These are phyloP conservation scores for Lycodopsis pacificus DNA, from an alignment of 2,797 vertebrate species.

Conservation along the genomic window DNA sequence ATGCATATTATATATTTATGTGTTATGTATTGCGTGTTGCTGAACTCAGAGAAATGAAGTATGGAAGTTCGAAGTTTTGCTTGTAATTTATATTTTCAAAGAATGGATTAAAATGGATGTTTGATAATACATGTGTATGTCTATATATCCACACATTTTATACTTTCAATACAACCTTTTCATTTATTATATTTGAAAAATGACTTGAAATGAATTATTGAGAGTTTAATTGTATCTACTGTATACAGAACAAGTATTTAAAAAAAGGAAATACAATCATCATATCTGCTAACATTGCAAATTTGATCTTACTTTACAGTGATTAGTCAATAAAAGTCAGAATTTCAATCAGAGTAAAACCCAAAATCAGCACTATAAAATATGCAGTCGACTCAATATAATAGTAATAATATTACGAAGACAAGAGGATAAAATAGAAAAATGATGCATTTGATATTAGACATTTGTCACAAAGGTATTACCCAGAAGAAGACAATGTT, in stretches of 20 bases:
- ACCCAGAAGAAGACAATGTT: background rate
- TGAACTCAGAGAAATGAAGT: background rate
- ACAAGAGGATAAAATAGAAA: background rate
- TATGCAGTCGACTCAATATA: background rate
- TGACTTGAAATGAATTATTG: no score
- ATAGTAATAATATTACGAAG: background rate
- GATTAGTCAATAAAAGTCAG: background rate
- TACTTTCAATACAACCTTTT: background rate
- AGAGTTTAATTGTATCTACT: background rate
- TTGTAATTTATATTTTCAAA: conserved; percentile 6
- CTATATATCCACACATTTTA: background rate
- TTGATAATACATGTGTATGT: background rate
- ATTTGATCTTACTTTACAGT: background rate
- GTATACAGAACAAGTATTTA: background rate
- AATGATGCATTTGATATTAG: background rate
- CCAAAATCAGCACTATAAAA: background rate
- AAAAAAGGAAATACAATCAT: background rate
- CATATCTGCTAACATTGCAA: background rate
- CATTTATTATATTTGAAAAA: background rate
- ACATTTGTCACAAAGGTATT: background rate
- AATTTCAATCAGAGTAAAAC: background rate
- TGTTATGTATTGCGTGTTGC: background rate
- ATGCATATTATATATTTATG: background rate
- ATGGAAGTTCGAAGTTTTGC: background rate
- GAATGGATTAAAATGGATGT: conserved; percentile 15